A percentile compares a stretch with the other conserved stretches of the same genome.
Evolutionary conservation across 2,888 invertebrate species (phyloP).

Genomic region (Dasysyrphus albostriatus): DNA sequence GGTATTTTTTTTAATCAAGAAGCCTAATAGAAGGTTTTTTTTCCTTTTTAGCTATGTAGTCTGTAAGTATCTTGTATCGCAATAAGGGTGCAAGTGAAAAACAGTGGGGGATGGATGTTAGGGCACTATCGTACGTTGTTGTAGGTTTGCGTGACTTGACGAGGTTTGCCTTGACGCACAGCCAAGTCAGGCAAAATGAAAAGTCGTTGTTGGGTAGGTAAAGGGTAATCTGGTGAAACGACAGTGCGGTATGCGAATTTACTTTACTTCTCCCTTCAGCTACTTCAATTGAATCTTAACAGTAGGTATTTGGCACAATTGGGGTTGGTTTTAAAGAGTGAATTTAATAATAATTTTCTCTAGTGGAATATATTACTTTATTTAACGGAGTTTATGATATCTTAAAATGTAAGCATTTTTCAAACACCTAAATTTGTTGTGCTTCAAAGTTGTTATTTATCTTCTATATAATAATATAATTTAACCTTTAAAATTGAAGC

Average conservation of each 20-base stretch:
- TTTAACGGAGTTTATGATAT: no score
- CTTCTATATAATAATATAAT: no score
- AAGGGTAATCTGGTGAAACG: background rate
- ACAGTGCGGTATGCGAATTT: background rate
- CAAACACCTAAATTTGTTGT: no score
- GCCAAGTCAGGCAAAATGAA: slow-evolving; percentile 51
- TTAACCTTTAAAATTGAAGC: no score
- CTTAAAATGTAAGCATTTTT: no score
- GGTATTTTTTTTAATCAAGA: background rate
- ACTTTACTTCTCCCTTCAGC: background rate
- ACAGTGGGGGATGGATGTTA: background rate
- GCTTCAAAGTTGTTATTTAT: no score
- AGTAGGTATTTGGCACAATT: background rate
- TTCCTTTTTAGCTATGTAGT: background rate
- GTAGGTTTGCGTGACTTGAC: slow-evolving; percentile 64
- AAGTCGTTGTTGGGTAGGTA: slow-evolving; percentile 13
- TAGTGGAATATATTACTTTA: no score
- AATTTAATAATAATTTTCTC: background rate
- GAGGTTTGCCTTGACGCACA: slow-evolving; percentile 38
- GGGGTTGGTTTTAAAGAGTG: background rate
- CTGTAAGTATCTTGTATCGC: background rate
- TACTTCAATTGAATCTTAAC: background rate
- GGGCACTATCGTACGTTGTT: background rate
- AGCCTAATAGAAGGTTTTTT: background rate
- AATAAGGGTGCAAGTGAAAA: slow-evolving; percentile 6